phyloP scores from a whole-genome alignment of 2,113 vertebrate species.

The Elgaria multicarinata region DNA sequence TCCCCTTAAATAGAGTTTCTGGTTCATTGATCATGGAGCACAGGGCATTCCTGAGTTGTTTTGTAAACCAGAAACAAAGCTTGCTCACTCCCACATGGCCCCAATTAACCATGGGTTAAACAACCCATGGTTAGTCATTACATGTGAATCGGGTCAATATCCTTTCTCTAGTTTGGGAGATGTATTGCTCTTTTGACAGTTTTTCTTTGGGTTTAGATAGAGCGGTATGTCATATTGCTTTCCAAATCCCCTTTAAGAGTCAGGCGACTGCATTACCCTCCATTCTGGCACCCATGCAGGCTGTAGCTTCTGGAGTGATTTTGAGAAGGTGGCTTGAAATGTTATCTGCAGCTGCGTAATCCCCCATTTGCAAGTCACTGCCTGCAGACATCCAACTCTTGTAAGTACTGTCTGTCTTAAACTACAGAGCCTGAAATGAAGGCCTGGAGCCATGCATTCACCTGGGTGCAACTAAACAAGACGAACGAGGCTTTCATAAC shows the following conservation, averaged over 20 bases:
- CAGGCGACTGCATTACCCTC: slow-evolving; percentile 5
- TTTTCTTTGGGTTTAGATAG: background rate
- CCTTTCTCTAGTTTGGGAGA: no score
- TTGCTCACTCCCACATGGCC: no score
- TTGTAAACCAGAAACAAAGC: no score
- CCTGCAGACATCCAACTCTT: slow-evolving; percentile 28
- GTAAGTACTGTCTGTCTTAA: background rate
- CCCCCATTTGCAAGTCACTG: slow-evolving; percentile 38
- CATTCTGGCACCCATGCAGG: background rate
- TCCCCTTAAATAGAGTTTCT: no score
- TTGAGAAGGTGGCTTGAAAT: background rate
- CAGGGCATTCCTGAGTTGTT: no score
- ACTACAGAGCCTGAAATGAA: slow-evolving; percentile 24
- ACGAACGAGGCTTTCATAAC: slow-evolving; percentile 49
- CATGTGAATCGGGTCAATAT: no score
- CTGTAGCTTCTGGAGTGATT: background rate
- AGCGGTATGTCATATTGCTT: slow-evolving; percentile 15
- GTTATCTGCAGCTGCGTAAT: slow-evolving; percentile 21
- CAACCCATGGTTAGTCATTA: no score
- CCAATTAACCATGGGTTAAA: no score
- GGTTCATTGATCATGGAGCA: no score
- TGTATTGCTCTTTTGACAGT: no score
- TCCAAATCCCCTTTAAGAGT: slow-evolving; percentile 22
- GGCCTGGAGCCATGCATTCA: slow-evolving; percentile 40
- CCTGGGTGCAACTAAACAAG: slow-evolving; percentile 18